Conservation (phyloP, 2,113 vertebrate genomes). For the Gymnarchus niloticus region DNA sequence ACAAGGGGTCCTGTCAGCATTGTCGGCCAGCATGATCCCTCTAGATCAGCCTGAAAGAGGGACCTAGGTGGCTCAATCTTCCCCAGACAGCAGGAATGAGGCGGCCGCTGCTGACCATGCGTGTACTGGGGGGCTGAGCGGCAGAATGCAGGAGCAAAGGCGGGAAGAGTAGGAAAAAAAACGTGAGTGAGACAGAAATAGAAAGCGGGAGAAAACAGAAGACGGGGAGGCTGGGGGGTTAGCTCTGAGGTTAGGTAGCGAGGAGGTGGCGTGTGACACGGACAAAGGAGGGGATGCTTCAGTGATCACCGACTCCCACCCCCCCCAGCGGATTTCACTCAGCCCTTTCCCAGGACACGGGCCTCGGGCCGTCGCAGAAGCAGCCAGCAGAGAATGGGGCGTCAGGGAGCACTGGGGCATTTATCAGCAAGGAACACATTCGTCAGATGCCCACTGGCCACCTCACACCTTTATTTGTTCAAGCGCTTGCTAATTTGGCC, state of each 20-base stretch:
- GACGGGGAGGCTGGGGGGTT: neutral
- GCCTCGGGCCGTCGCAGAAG: conserved; percentile 5
- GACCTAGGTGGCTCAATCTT: conserved; percentile 21
- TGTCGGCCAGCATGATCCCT: neutral
- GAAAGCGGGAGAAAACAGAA: neutral
- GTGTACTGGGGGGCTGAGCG: conserved; percentile 1
- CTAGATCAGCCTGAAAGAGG: neutral
- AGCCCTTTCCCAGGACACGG: conserved; percentile 47
- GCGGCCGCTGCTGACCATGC: neutral
- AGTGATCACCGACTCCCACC: conserved; percentile 4
- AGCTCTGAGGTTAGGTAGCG: neutral
- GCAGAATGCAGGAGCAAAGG: neutral
- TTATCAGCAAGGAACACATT: conserved; percentile 39
- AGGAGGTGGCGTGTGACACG: conserved; percentile 16
- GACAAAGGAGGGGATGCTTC: conserved; percentile 11
- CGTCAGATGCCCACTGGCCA: conserved; percentile 28
- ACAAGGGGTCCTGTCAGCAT: neutral
- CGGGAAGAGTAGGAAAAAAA: neutral
- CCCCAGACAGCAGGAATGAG: conserved; percentile 15
- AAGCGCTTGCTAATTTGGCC: conserved; percentile 51
- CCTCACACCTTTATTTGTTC: conserved; percentile 38
- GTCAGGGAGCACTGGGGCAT: conserved; percentile 28
- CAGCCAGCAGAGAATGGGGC: conserved; percentile 11
- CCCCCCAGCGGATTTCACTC: conserved; percentile 19
- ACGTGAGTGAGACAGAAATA: conserved; percentile 2